Conservation (phyloP, 1,140 invertebrate genomes). For the Rhopalosiphum padi region DNA sequence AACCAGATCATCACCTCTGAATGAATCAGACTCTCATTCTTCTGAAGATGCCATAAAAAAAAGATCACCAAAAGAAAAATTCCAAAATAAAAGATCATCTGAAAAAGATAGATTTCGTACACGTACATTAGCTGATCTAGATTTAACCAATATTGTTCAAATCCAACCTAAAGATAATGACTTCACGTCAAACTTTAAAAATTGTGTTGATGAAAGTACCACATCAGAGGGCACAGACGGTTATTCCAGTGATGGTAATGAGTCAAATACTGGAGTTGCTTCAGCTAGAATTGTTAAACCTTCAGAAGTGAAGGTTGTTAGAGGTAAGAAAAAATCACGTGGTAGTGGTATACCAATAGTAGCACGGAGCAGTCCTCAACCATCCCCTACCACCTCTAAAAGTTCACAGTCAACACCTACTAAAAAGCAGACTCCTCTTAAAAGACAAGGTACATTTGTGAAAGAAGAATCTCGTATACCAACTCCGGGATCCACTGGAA, state of each 20-base stretch:
- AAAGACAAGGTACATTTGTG: conserved; percentile 61
- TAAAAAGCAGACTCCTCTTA: conserved; percentile 55
- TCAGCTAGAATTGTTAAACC: conserved; percentile 66
- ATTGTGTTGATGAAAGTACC: not conserved
- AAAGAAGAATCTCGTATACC: conserved; percentile 61
- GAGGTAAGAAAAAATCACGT: conserved; percentile 74
- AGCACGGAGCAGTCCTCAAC: conserved; percentile 33
- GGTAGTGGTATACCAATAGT: conserved; percentile 60
- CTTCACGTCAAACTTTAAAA: not conserved
- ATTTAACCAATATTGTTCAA: conserved; percentile 55
- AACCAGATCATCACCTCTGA: conserved; percentile 57
- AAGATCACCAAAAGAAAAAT: conserved; percentile 72
- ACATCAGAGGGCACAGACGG: conserved; percentile 39
- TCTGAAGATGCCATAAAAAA: conserved; percentile 61
- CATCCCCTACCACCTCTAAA: conserved; percentile 59
- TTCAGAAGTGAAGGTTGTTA: conserved; percentile 71
- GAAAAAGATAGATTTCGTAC: conserved; percentile 72
- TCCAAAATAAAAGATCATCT: conserved; percentile 63
- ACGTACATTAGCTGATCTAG: conserved; percentile 65
- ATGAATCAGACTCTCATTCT: conserved; percentile 57
- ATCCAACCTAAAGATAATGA: conserved; percentile 16
- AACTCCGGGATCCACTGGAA: conserved; percentile 60
- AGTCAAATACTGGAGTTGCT: not conserved
- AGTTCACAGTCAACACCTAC: conserved; percentile 49
- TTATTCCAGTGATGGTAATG: conserved; percentile 39